Evolutionary conservation across 2,888 invertebrate genomes (phyloP), one percentile per base, ranked within the genome.

Genomic region (Acleris holmiana): DNA sequence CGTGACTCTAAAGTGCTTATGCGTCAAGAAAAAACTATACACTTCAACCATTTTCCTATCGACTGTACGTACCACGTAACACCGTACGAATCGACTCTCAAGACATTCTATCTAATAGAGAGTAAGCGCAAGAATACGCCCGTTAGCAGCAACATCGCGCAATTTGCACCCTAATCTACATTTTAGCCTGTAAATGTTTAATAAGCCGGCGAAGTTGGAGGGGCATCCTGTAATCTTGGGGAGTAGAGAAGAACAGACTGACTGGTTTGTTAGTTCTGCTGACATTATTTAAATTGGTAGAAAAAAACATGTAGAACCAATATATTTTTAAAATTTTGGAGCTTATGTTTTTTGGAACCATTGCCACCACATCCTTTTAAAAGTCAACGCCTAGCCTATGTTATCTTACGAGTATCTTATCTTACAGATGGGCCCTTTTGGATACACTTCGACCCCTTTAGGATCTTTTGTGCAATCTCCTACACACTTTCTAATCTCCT

Each of bases 151-250:
- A 73, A 72, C 73, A 74, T 71, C 74, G 72, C 68, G 75, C 77
- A 79, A 80, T 80, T 82, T 76, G 77, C 72, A 60, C 73, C 73
- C 75, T 76, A 79, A 84, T 83, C 83, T 83, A 75, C 83, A 84
- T 84, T 83, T 79, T 76, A 72, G 56, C 69, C 74, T 71, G 74
- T 72, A 71, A 71, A 73, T 75, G 74, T 71, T 84, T 81, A 84
- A 82, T 84, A 83, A 81, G 77, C 75, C 73, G 71, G 68, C 69
- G 72, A 72, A 77, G 71, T 75, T 73, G 71, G 71, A 72, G 66
- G 63, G 69, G 68, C 68, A 71, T 76, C 73, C 77, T 82, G 79
- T 82, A 81, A 82, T 82, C 67, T 64, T 69, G 66, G 69, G 60
- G 65, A 66, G 57, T 62, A 71, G 69, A 67, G 51, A 49, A 50